Conservation (phyloP, 2,888 invertebrate species). For the Polyommatus iphigenia region DNA sequence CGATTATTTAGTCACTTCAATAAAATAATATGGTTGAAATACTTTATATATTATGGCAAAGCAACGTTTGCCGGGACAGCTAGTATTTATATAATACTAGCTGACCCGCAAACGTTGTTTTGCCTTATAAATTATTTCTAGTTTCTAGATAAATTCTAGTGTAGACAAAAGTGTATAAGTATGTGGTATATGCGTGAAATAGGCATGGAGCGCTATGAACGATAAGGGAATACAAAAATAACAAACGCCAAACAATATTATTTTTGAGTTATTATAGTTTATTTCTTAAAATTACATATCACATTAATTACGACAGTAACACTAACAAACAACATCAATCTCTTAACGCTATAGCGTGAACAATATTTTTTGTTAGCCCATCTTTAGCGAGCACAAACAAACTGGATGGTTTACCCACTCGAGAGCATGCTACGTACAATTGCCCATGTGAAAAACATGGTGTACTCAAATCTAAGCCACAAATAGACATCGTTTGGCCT, state of each 20-base stretch:
- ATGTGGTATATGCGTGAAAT: not conserved
- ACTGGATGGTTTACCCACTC: constrained; percentile 11
- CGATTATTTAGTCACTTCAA: too few species aligned
- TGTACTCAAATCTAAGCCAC: constrained; percentile 19
- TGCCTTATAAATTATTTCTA: too few species aligned
- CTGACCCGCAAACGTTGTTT: too few species aligned
- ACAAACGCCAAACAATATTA: not conserved
- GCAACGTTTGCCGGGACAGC: too few species aligned
- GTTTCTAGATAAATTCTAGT: too few species aligned
- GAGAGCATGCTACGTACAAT: too few species aligned
- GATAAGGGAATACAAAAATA: not conserved
- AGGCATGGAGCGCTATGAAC: not conserved
- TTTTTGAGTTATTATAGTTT: not conserved
- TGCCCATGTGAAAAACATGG: not conserved
- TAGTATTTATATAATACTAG: too few species aligned
- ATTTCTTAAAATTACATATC: not conserved
- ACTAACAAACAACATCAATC: too few species aligned
- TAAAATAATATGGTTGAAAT: too few species aligned
- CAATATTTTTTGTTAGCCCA: not conserved
- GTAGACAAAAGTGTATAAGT: too few species aligned
- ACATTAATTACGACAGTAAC: not conserved
- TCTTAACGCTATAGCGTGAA: too few species aligned
- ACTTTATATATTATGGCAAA: too few species aligned
- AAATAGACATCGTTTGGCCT: not conserved
- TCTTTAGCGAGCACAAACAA: constrained; percentile 18